Percentiles rank a stretch among this genome's conserved stretches.
These are phyloP conservation scores for Drosophila dives DNA, from an alignment of 2,888 invertebrate genomes.

Conservation along the genomic window DNA sequence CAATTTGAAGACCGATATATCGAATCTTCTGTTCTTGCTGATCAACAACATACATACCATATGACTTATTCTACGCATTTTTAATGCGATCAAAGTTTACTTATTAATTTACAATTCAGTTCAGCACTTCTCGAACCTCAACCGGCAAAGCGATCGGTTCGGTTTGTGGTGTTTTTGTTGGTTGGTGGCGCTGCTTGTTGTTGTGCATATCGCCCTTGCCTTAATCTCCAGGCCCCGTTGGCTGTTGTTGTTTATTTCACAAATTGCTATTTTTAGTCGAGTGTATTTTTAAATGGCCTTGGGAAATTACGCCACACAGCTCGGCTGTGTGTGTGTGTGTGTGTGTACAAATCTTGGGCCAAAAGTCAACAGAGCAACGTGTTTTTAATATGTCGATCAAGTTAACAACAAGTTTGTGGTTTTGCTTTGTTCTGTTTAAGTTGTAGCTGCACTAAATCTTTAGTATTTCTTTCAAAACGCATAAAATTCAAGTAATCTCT, in stretches of 20 bases:
- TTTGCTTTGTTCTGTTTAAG: background rate
- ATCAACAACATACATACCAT: background rate
- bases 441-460: constrained; percentile 6
- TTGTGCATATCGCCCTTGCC: constrained; percentile 61
- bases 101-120: background rate
- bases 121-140: constrained; percentile 7
- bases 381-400: constrained; percentile 29
- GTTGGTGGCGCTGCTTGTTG: constrained; percentile 35
- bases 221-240: constrained; percentile 54
- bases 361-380: constrained; percentile 30
- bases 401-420: constrained; percentile 42
- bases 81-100: background rate
- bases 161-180: constrained; percentile 14
- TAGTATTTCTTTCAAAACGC: constrained; percentile 1
- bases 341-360: constrained; percentile 38
- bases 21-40: background rate
- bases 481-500: background rate
- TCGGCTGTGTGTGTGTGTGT: constrained; percentile 14
- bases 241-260: constrained; percentile 37
- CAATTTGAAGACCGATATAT: background rate
- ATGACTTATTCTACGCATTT: background rate
- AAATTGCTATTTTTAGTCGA: constrained; percentile 76
- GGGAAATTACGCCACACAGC: constrained; percentile 35
- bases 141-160: constrained; percentile 19
- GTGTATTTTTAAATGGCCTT: constrained; percentile 82